Evolutionary conservation across 2,888 invertebrate species (phyloP).

Genomic region (Caenorhabditis becei): DNA sequence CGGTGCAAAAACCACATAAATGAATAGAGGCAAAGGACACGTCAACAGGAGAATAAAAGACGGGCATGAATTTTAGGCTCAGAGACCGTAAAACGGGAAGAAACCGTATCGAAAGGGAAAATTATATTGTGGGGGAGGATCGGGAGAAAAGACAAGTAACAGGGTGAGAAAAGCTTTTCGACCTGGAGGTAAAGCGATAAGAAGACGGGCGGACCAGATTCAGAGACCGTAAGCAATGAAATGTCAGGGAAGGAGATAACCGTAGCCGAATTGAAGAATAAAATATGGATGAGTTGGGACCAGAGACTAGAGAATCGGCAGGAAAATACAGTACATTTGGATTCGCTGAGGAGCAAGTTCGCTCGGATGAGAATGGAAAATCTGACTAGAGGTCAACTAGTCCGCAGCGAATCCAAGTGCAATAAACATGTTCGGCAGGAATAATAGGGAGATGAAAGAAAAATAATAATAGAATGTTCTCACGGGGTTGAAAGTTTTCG

Average conservation of each 20-base stretch:
- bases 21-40: constrained; percentile 7
- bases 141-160: not conserved
- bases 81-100: not conserved
- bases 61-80: not conserved
- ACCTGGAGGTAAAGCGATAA: not conserved
- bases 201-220: not conserved
- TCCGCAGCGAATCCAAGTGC: too few relatives aligned
- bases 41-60: not conserved
- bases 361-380: too few relatives aligned
- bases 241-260: not conserved
- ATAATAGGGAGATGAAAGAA: too few relatives aligned
- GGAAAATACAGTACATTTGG: too few relatives aligned
- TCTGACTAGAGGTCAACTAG: too few relatives aligned
- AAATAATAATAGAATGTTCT: too few relatives aligned
- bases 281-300: not conserved
- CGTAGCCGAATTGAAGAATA: not conserved
- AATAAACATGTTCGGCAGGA: too few relatives aligned
- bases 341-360: too few relatives aligned
- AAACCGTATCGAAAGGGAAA: not conserved
- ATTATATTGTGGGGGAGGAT: not conserved
- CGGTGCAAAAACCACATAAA: not conserved
- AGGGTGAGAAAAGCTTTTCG: not conserved
- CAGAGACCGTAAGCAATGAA: not conserved
- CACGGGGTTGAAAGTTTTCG: too few relatives aligned
- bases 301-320: too few relatives aligned